These are phyloP conservation scores for Mobula birostris DNA, from an alignment of 2,113 vertebrate genomes.

Conservation along the genomic window DNA sequence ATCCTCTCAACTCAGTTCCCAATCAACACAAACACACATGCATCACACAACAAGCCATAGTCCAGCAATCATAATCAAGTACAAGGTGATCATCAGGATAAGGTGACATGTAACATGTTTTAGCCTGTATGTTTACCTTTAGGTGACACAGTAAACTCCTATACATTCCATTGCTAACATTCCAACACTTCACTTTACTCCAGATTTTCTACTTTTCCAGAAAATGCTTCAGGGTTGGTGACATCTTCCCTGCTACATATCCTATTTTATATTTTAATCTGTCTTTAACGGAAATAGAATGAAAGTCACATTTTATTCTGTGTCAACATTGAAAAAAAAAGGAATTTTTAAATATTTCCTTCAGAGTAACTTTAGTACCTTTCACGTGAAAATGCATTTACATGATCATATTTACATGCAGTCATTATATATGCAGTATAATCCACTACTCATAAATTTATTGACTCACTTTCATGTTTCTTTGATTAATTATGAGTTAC, in stretches of 20 bases:
- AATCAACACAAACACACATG: not conserved
- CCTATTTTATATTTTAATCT: not conserved
- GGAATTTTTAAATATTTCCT: not conserved
- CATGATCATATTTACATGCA: not conserved
- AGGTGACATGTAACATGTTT: not conserved
- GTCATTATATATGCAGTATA: not conserved
- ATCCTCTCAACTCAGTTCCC: not conserved
- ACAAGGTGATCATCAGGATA: not conserved
- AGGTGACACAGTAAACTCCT: not conserved
- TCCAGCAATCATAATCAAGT: not conserved
- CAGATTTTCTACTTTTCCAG: not conserved
- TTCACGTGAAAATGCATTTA: not conserved
- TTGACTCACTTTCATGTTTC: conserved; percentile 11
- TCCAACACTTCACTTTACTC: not conserved
- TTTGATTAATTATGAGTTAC: conserved; percentile 32
- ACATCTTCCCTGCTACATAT: not conserved
- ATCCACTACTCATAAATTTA: not conserved
- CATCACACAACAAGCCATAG: not conserved
- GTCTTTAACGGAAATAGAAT: not conserved
- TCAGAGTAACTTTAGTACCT: not conserved
- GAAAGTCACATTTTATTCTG: not conserved
- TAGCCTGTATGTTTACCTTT: not conserved
- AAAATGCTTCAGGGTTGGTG: not conserved
- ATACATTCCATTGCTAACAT: not conserved
- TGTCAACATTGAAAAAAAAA: not conserved